Percentiles rank a stretch among this genome's conserved stretches.
These are phyloP conservation scores for Herpailurus yagouaroundi DNA, from an alignment of 2,113 vertebrate species.

Conservation along the genomic window DNA sequence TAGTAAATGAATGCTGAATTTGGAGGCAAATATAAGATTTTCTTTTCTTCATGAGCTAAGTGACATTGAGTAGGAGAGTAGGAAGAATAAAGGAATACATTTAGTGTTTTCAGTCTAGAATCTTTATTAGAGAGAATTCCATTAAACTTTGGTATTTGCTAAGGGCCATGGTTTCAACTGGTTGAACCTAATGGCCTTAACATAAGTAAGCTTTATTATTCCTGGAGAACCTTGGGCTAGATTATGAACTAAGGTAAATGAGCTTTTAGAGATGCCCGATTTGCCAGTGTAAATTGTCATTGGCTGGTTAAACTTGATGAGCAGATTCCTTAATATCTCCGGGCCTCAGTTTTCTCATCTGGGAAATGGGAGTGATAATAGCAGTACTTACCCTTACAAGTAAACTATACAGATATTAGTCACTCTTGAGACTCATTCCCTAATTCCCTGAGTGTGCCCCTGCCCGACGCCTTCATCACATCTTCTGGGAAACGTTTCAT, in stretches of 20 bases:
- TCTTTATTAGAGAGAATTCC: neutral
- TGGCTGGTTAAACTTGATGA: neutral
- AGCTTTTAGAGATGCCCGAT: neutral
- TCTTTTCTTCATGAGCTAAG: neutral
- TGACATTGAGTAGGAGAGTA: neutral
- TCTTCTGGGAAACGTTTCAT: neutral
- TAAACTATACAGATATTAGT: neutral
- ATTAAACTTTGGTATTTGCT: slow-evolving; percentile 1
- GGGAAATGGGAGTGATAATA: neutral
- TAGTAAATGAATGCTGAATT: slow-evolving; percentile 18
- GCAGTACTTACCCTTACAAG: neutral
- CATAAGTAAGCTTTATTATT: neutral
- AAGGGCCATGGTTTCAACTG: slow-evolving; percentile 45
- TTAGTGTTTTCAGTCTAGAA: neutral
- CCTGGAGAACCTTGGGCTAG: neutral
- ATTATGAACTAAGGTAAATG: slow-evolving; percentile 25
- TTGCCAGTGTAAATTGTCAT: neutral
- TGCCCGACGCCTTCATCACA: neutral
- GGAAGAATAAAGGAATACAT: neutral
- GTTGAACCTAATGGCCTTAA: neutral
- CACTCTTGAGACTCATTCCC: neutral
- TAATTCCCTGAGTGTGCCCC: neutral
- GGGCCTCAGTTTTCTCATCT: slow-evolving; percentile 38
- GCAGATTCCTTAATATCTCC: neutral
- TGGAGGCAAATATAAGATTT: neutral